A percentile compares a stretch with the other conserved stretches of the same genome.
phyloP scores from a whole-genome alignment of 2,888 invertebrate species.

The Unio delphinus region DNA sequence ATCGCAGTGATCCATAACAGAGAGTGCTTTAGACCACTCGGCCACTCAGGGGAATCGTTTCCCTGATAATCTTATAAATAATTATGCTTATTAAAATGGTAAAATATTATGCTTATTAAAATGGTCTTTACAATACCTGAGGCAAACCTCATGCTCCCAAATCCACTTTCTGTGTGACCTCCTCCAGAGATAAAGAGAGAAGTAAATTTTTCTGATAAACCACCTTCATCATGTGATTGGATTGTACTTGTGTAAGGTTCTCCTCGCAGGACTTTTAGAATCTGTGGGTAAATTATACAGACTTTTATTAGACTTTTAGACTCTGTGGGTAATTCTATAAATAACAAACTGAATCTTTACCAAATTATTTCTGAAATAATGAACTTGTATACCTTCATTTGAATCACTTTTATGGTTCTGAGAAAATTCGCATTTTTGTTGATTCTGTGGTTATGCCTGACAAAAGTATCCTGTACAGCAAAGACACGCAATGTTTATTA shows the following conservation, averaged over 20 bases:
- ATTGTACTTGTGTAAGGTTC: slow-evolving; percentile 41
- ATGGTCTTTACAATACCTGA: too few relatives aligned
- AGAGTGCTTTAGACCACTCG: too few relatives aligned
- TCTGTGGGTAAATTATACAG: slow-evolving; percentile 27
- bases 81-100: too few relatives aligned
- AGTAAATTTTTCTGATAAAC: not conserved
- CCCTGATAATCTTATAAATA: too few relatives aligned
- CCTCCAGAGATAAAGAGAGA: slow-evolving; percentile 1
- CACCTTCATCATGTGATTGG: not conserved
- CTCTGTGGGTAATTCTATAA: slow-evolving; percentile 32
- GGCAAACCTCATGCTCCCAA: not conserved
- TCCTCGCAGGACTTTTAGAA: slow-evolving; percentile 50
- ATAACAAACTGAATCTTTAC: not conserved
- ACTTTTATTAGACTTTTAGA: slow-evolving; percentile 23
- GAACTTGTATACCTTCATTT: too few relatives aligned
- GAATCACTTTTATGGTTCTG: too few relatives aligned
- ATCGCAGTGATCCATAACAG: too few relatives aligned
- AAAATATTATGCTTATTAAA: too few relatives aligned
- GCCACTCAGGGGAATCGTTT: too few relatives aligned
- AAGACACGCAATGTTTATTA: not conserved
- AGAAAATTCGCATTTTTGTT: too few relatives aligned
- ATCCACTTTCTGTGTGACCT: slow-evolving; percentile 5
- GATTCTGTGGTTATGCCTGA: too few relatives aligned
- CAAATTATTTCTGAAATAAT: too few relatives aligned
- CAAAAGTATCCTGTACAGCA: not conserved